Conservation (phyloP, 92 coral and sea anemone genomes). For the Actinernus sp. region DNA sequence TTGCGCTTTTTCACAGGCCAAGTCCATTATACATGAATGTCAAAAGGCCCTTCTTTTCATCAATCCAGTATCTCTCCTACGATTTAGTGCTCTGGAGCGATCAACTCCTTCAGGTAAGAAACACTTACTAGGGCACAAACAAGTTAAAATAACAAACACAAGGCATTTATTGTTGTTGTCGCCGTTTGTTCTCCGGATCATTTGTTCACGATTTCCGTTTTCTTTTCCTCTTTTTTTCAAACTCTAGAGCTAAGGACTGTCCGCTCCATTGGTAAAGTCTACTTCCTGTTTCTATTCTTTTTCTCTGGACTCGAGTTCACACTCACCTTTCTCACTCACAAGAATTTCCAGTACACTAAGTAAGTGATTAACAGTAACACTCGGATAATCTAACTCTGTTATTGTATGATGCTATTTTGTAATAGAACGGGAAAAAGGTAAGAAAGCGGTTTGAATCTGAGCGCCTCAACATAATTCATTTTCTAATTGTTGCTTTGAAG, state of each 20-base stretch:
- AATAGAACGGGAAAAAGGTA: too few species aligned
- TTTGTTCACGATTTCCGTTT: not conserved
- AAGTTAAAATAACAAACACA: too few species aligned
- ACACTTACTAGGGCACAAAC: not conserved
- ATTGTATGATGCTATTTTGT: too few species aligned
- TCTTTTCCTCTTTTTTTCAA: not conserved
- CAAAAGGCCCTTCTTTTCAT: conserved; percentile 79
- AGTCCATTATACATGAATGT: conserved; percentile 72
- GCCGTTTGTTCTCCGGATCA: too few species aligned
- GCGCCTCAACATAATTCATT: too few species aligned
- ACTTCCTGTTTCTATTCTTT: conserved; percentile 89
- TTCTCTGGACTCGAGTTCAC: conserved; percentile 99
- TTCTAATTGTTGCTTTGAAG: too few species aligned
- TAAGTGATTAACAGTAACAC: too few species aligned
- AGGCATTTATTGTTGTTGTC: too few species aligned
- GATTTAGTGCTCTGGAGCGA: conserved; percentile 91
- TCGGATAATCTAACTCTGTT: too few species aligned
- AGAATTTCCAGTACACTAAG: conserved; percentile 93
- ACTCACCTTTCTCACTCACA: conserved; percentile 93
- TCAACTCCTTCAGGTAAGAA: conserved; percentile 63
- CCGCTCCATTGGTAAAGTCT: conserved; percentile 79
- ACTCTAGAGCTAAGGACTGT: conserved; percentile 67
- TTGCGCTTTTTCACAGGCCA: conserved; percentile 60
- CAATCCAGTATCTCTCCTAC: conserved; percentile 87
- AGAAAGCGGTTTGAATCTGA: too few species aligned